phyloP scores from a whole-genome alignment of 2,888 invertebrate species.

The Euclidia mi region DNA sequence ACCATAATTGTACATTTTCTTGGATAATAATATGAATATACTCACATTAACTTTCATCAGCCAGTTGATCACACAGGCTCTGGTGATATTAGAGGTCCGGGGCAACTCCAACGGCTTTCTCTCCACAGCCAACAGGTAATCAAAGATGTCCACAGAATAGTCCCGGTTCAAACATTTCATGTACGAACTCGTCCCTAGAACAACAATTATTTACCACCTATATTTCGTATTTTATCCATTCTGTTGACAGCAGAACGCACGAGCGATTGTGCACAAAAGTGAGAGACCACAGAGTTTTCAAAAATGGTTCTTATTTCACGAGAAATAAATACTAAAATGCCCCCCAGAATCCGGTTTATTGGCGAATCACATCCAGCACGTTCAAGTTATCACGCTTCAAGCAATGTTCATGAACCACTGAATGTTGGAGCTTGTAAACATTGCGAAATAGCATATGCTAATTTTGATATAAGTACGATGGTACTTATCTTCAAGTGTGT shows the following conservation, averaged over 20 bases:
- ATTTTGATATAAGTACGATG: conserved; percentile 9
- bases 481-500: too few species aligned
- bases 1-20: too few species aligned
- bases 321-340: too few species aligned
- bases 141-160: conserved; percentile 69
- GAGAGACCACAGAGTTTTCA: too few species aligned
- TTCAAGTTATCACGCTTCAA: too few species aligned
- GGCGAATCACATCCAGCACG: too few species aligned
- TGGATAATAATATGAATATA: conserved; percentile 33
- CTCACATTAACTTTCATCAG: conserved; percentile 81
- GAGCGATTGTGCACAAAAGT: neutral
- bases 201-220: conserved; percentile 13
- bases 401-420: conserved; percentile 16
- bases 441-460: conserved; percentile 22
- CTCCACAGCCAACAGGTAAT: conserved; percentile 67
- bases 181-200: conserved; percentile 66
- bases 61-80: conserved; percentile 84
- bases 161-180: conserved; percentile 60
- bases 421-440: conserved; percentile 25
- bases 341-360: too few species aligned
- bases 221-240: conserved; percentile 25
- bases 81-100: conserved; percentile 56
- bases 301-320: too few species aligned
- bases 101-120: conserved; percentile 54
- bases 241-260: conserved; percentile 16